phyloP scores from a whole-genome alignment of 1,140 invertebrate genomes.

The Drosophila neocordata region DNA sequence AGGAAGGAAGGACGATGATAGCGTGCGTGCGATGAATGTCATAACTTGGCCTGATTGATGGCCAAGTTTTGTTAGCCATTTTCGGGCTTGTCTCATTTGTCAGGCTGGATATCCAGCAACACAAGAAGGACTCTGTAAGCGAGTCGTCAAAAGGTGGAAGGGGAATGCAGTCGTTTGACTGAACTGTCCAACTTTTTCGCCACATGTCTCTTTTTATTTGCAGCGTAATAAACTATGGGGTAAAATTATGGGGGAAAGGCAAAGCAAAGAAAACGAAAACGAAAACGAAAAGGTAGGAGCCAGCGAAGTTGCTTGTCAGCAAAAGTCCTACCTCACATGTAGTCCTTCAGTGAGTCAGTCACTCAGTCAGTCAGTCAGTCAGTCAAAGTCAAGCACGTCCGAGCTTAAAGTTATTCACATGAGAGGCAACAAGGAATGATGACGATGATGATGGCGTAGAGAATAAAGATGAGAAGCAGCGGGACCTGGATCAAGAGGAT shows the following conservation, averaged over 20 bases:
- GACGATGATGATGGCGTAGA: constrained; percentile 37
- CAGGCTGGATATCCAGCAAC: constrained; percentile 30
- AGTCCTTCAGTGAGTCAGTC: constrained; percentile 24
- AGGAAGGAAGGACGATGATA: constrained; percentile 36
- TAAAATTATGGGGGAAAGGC: constrained; percentile 1
- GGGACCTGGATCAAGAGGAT: neutral
- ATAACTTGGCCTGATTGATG: constrained; percentile 75
- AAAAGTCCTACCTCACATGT: constrained; percentile 12
- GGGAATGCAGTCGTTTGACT: constrained; percentile 58
- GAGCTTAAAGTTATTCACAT: constrained; percentile 75
- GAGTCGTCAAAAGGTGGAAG: neutral
- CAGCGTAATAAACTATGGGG: constrained; percentile 52
- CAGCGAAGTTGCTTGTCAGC: constrained; percentile 38
- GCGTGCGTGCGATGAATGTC: constrained; percentile 54
- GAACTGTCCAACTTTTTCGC: constrained; percentile 59
- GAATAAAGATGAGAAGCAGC: constrained; percentile 1
- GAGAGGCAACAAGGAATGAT: constrained; percentile 23
- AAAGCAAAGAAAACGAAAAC: neutral
- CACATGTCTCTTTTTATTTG: constrained; percentile 53
- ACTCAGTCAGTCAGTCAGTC: constrained; percentile 32
- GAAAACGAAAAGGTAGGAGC: neutral
- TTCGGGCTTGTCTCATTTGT: constrained; percentile 60
- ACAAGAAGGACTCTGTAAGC: neutral
- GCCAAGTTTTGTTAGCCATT: constrained; percentile 59
- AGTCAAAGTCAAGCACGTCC: constrained; percentile 77